These are phyloP conservation scores for Bursaphelenchus okinawaensis DNA, from an alignment of 2,888 invertebrate species.

Conservation along the genomic window DNA sequence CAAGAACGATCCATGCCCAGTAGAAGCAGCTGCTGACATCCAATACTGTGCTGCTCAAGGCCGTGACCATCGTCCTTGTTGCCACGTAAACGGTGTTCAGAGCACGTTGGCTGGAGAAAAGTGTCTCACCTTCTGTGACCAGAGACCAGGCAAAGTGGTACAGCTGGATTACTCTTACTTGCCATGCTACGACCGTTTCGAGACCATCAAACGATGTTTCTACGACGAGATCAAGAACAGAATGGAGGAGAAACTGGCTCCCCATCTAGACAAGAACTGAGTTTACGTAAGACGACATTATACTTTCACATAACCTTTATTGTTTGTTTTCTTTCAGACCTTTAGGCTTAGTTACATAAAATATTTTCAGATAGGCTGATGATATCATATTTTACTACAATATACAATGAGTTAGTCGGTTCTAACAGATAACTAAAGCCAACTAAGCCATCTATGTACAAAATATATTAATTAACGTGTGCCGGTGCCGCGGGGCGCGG, in stretches of 20 bases:
- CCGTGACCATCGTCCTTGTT: constrained; percentile 42
- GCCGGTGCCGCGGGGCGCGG: constrained; percentile 9
- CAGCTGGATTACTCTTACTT: constrained; percentile 50
- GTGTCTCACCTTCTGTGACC: constrained; percentile 50
- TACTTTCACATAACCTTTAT: neutral
- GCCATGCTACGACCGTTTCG: constrained; percentile 48
- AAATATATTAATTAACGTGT: neutral
- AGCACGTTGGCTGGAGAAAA: constrained; percentile 50
- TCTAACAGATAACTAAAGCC: no score
- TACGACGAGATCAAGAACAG: constrained; percentile 48
- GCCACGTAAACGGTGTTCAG: constrained; percentile 40
- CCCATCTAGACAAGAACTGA: constrained; percentile 12
- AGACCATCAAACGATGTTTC: constrained; percentile 52
- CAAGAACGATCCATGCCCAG: constrained; percentile 52
- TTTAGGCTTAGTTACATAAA: no score
- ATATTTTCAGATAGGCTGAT: no score
- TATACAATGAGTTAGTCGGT: no score
- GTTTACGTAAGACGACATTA: no score
- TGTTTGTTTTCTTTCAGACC: no score
- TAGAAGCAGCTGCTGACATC: constrained; percentile 53
- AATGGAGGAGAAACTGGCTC: constrained; percentile 35
- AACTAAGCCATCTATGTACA: no score
- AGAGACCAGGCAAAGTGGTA: constrained; percentile 48
- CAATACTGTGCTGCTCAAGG: constrained; percentile 51
- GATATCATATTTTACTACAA: no score